Percentiles rank a stretch among this genome's conserved stretches.
phyloP scores from a whole-genome alignment of 1,140 invertebrate genomes.

The Drosophila erecta region DNA sequence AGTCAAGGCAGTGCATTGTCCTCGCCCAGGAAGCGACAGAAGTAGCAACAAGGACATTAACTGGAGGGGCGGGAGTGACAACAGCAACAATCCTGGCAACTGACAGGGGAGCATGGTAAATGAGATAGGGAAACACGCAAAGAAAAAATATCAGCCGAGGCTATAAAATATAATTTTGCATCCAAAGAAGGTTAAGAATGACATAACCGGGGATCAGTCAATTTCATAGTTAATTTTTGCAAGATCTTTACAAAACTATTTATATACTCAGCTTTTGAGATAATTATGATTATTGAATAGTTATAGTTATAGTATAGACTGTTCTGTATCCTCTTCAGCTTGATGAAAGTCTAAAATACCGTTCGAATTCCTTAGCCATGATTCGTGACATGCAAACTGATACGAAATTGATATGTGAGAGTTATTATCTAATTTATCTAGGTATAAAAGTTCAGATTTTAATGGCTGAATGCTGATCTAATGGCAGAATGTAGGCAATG shows the following conservation, averaged over 20 bases:
- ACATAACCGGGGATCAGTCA: slow-evolving; percentile 7
- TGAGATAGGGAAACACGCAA: slow-evolving; percentile 25
- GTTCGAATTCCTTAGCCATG: not conserved
- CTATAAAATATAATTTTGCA: not conserved
- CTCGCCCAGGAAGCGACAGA: slow-evolving; percentile 56
- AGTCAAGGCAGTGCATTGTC: slow-evolving; percentile 81
- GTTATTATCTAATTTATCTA: slow-evolving; percentile 7
- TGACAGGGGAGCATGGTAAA: slow-evolving; percentile 20
- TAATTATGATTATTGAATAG: too few relatives aligned
- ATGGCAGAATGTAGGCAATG: not conserved
- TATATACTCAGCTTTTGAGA: not conserved
- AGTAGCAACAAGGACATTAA: slow-evolving; percentile 21
- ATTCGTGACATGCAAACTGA: not conserved
- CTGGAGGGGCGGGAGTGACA: slow-evolving; percentile 3
- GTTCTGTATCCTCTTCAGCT: not conserved
- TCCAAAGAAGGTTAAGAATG: slow-evolving; percentile 13
- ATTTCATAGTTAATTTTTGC: not conserved
- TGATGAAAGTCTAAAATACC: not conserved
- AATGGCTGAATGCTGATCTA: not conserved
- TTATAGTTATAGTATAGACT: too few relatives aligned
- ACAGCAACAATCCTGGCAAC: slow-evolving; percentile 57
- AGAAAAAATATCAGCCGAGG: slow-evolving; percentile 18
- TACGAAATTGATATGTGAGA: slow-evolving; percentile 1
- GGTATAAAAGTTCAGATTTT: not conserved
- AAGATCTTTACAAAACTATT: not conserved